Base-by-base conservation (phyloP, 2,888 invertebrate species). In the Thereva unica region DNA sequence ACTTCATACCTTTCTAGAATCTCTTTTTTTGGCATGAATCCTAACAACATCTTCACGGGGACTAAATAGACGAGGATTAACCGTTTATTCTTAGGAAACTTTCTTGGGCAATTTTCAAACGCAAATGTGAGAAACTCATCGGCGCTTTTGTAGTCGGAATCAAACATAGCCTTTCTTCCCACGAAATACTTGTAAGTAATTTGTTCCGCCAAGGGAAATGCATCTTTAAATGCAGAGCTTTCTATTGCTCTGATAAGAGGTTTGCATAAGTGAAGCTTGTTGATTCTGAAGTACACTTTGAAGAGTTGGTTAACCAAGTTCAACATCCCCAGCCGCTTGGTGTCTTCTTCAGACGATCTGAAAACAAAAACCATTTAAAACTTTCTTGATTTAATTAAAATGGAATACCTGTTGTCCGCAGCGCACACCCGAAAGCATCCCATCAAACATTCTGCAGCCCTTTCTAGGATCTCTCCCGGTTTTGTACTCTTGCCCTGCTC, bases 131-230 rank as follows among this genome's bases (percentile, higher is more conserved):
- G 82, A 76, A 91, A 93, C 76, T 94, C 91, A 78, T 98, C 96
- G 34, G 98, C 98, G 80, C 88, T 86, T 78, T 90, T 90, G 77
- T 96, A 96, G 78, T 98, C 95, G 65, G 95, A 95, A 80, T 99
- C 98, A 78, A 98, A 99, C 95, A 99, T 97, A 3, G 96, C 94
- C 79, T 98, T 97, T 40, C 97, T 86, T 0, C 98, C 98, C 12
- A 97, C 94, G 82, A 95, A 98, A 80, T 97, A 97, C 76, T 92
- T 92, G 81, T 97, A 99, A 0, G 98, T 98, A 64, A 99, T 93
- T 77, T 93, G 91, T 77, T 99, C 97, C 7, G 95, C 91, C 68
- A 97, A 81, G 1, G 93, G 89, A 79, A 97, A 98, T 68, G 88
- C 87, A 66, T 96, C 93, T 79, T 94, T 95, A 71, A 93, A 89